phyloP scores from a whole-genome alignment of 2,113 vertebrate species.

The Misgurnus mizolepis region DNA sequence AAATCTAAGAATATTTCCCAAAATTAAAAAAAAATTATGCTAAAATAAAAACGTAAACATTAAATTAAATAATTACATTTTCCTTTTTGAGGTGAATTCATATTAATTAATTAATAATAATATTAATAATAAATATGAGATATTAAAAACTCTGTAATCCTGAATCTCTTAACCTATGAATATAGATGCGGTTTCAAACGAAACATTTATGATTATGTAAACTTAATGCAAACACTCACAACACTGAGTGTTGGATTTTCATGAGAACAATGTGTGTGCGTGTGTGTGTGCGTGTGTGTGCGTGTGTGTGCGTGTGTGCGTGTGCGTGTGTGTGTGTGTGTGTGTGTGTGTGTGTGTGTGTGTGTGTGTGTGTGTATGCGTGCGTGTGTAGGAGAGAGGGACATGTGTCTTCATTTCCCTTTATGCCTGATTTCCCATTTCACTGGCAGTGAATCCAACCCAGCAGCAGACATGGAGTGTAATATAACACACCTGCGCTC shows the following conservation, averaged over 20 bases:
- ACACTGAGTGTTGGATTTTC: neutral
- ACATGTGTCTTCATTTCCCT: conserved; percentile 30
- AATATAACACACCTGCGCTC: conserved; percentile 30
- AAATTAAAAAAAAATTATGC: too few relatives aligned
- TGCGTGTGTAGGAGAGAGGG: neutral
- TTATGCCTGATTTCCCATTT: conserved; percentile 24
- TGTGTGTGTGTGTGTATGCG: neutral
- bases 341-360: neutral
- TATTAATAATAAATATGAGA: too few relatives aligned
- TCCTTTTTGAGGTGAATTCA: too few relatives aligned
- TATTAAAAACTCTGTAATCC: neutral
- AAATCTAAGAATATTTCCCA: too few relatives aligned
- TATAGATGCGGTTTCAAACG: neutral
- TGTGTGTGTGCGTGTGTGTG: neutral
- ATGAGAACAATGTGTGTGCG: neutral
- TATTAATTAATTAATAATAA: too few relatives aligned
- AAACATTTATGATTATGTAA: neutral
- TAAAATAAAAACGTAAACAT: too few relatives aligned
- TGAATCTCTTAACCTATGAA: too few relatives aligned
- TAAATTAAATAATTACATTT: too few relatives aligned
- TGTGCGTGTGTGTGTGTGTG: neutral
- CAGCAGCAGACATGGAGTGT: conserved; percentile 2
- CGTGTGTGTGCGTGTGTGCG: neutral
- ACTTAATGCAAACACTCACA: neutral
- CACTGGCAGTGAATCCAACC: neutral